These are phyloP conservation scores for Drosophila algonquin DNA, from an alignment of 2,888 invertebrate genomes.

Conservation along the genomic window DNA sequence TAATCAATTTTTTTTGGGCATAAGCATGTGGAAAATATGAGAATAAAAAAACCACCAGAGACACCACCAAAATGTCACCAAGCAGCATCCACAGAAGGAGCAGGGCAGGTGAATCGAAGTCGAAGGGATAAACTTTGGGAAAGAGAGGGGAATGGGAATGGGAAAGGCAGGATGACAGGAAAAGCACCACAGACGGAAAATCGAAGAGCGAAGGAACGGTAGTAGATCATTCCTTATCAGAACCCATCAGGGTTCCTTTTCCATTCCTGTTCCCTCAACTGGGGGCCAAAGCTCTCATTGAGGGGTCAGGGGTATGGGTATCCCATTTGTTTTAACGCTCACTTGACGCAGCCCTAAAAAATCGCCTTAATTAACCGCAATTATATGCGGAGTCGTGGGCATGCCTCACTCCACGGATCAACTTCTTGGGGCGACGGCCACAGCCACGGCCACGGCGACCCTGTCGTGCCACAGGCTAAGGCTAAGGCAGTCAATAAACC, in stretches of 20 bases:
- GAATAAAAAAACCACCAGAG: constrained; percentile 16
- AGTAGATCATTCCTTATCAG: constrained; percentile 39
- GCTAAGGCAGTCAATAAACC: constrained; percentile 68
- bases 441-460: not conserved
- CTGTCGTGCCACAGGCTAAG: constrained; percentile 8
- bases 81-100: constrained; percentile 3
- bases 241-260: not conserved
- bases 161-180: constrained; percentile 3
- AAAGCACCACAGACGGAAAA: constrained; percentile 2
- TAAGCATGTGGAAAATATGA: constrained; percentile 16
- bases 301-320: constrained; percentile 2
- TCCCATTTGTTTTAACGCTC: constrained; percentile 42
- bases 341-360: constrained; percentile 33
- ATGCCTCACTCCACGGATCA: too few species aligned
- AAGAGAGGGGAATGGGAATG: too few species aligned
- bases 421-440: too few species aligned
- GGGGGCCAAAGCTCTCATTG: not conserved
- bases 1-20: constrained; percentile 65
- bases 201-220: not conserved
- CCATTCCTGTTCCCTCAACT: too few species aligned
- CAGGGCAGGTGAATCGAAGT: not conserved
- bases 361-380: constrained; percentile 81
- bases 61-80: constrained; percentile 10
- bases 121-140: too few species aligned
- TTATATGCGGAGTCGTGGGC: constrained; percentile 75